Conservation (phyloP, 2,797 vertebrate genomes). For the Brachyalestes nurse region DNA sequence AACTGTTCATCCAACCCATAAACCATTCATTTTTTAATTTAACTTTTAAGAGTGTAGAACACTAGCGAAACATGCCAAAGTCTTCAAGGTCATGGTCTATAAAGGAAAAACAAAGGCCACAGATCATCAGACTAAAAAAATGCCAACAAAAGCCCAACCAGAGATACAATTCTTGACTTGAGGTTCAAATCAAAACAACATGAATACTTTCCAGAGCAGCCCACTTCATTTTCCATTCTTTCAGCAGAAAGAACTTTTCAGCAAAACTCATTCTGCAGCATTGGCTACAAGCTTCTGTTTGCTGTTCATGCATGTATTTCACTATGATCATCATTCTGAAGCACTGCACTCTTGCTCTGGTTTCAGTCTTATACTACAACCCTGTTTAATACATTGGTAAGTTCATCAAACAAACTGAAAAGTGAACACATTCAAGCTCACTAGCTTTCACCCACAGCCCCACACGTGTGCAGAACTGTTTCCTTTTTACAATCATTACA, state of each 20-base stretch:
- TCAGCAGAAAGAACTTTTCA: constrained; percentile 56
- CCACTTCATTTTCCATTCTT: constrained; percentile 61
- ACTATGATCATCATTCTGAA: constrained; percentile 27
- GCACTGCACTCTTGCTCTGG: not conserved
- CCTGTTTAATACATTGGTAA: not conserved
- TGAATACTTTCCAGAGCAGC: constrained; percentile 37
- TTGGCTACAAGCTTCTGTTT: constrained; percentile 66
- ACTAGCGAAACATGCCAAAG: no score
- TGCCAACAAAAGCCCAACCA: no score
- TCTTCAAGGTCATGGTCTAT: no score
- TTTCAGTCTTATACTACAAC: not conserved
- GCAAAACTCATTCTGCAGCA: not conserved
- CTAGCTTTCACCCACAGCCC: constrained; percentile 2
- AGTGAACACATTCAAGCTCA: not conserved
- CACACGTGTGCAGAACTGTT: constrained; percentile 57
- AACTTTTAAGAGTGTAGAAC: no score
- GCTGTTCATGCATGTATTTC: constrained; percentile 67
- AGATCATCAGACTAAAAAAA: no score
- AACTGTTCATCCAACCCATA: no score
- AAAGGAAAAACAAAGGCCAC: no score
- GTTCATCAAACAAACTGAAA: not conserved
- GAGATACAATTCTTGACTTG: no score
- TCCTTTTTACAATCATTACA: constrained; percentile 69
- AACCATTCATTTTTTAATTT: no score
- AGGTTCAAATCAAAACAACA: no score